Evolutionary conservation across 2,113 vertebrate genomes (phyloP).

Genomic region (Tiliqua scincoides): DNA sequence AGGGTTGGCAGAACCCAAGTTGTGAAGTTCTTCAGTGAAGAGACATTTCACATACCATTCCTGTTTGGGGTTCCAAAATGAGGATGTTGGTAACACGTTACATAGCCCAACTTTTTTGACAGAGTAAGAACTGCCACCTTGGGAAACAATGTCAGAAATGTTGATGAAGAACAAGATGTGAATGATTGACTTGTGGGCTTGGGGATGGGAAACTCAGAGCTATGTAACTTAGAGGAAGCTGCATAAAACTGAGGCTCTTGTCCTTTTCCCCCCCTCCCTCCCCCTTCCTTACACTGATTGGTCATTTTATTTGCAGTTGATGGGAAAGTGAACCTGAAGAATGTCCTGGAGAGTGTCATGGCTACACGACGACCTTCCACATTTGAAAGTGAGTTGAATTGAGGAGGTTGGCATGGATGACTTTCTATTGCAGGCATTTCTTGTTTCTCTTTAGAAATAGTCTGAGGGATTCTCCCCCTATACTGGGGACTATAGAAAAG

Average conservation of each 20-base stretch:
- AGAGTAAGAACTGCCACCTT: background rate
- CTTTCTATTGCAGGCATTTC: background rate
- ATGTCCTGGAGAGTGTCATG: constrained; percentile 23
- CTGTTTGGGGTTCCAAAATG: background rate
- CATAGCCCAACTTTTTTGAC: background rate
- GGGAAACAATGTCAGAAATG: background rate
- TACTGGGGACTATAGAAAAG: too few relatives aligned
- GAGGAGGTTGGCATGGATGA: background rate
- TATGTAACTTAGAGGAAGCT: background rate
- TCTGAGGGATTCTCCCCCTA: background rate
- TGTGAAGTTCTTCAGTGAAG: background rate
- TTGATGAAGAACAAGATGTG: too few relatives aligned
- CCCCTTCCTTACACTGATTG: background rate
- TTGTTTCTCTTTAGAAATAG: background rate
- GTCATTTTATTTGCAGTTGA: constrained; percentile 40
- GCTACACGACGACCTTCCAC: background rate
- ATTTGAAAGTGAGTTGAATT: constrained; percentile 41
- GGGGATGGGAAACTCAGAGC: background rate
- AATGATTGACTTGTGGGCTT: background rate
- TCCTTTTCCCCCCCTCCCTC: background rate
- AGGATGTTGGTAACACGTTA: background rate
- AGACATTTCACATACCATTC: background rate
- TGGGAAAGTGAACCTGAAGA: constrained; percentile 36
- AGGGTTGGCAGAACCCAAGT: too few relatives aligned
- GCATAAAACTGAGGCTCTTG: background rate